phyloP scores from a whole-genome alignment of 1,140 invertebrate species.

The Pygmarrhopalites habei region DNA sequence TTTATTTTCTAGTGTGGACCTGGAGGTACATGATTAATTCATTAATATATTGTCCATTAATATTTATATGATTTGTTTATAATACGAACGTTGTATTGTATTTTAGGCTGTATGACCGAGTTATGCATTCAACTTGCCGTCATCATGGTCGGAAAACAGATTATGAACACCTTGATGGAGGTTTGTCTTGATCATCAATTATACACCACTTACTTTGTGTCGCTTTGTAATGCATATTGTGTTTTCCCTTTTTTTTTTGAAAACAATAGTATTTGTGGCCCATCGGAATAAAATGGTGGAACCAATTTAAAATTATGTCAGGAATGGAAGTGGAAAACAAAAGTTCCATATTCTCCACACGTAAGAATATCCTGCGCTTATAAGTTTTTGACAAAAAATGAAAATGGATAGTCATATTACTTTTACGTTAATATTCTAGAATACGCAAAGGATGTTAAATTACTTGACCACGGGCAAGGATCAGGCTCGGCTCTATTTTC shows the following conservation, averaged over 20 bases:
- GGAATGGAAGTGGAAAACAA: conserved; percentile 45
- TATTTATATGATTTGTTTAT: no score
- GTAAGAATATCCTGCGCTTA: no score
- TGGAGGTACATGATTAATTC: no score
- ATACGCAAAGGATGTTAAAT: conserved; percentile 86
- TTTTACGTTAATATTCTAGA: no score
- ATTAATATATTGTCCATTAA: no score
- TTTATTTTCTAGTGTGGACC: conserved; percentile 55
- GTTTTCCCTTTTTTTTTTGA: no score
- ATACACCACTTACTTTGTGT: no score
- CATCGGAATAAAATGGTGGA: conserved; percentile 54
- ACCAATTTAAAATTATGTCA: conserved; percentile 56
- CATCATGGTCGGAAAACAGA: conserved; percentile 64
- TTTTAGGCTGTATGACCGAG: conserved; percentile 59
- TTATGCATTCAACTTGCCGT: conserved; percentile 59
- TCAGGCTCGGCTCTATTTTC: conserved; percentile 58
- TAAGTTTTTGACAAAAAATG: no score
- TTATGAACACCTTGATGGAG: conserved; percentile 57
- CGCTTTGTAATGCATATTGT: no score
- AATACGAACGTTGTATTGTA: no score
- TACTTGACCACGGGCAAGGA: conserved; percentile 74
- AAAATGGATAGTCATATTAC: no score
- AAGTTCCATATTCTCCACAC: conserved; percentile 46
- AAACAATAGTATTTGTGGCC: no score
- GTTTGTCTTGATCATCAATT: conserved; percentile 37